Evolutionary conservation across 1,140 invertebrate genomes (phyloP), one percentile per base, ranked within the genome.

Genomic region (Brachionus rotundiformis): DNA sequence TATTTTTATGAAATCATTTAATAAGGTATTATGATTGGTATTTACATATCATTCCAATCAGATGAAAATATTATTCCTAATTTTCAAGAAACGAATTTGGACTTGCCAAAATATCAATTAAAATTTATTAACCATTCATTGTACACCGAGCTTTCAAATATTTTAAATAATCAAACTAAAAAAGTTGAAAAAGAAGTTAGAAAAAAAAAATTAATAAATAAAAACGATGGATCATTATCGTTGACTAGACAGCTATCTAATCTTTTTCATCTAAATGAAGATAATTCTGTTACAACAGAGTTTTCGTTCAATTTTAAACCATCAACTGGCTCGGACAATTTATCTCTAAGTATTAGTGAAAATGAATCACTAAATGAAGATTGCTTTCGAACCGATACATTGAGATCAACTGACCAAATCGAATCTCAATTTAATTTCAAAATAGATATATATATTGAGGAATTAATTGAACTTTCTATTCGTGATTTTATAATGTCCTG

Each of bases 361-460:
- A 19, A 68, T 68, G 29, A 68, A 3, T 23, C 16, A 3, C n/a
- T 27, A 16, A 25, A 25, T 23, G 68, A 73, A 16, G 31, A 65
- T 65, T 29, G 7, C 31, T 31, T 11, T 65, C 27, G 31, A 29
- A 65, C 10, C 11, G 61, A 65, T 65, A n/a, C 31, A 41, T 44
- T 25, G 8, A 25, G 19, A 25, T 11, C 6, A 11, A 25, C 2
- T 73, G 36, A 73, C 27, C 33, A 8, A 44, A 36, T 68, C 7
- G 68, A 73, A 16, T 44, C 68, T 44, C 68, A 68, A 16, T 68
- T 68, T 10, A 68, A 73, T 73, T 73, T 29, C 83, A 92, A 93
- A 82, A 92, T 95, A 33, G 94, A 95, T 85, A 91, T 91, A 85
- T 91, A 93, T 82, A 85, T 95, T 11, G 93, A 94, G 84, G 92